Percentiles rank a stretch among this genome's conserved stretches.
Conservation (phyloP, 30 jellyfish, hydroid and myxozoan genomes). For the Hydractinia symbiolongicarpus region DNA sequence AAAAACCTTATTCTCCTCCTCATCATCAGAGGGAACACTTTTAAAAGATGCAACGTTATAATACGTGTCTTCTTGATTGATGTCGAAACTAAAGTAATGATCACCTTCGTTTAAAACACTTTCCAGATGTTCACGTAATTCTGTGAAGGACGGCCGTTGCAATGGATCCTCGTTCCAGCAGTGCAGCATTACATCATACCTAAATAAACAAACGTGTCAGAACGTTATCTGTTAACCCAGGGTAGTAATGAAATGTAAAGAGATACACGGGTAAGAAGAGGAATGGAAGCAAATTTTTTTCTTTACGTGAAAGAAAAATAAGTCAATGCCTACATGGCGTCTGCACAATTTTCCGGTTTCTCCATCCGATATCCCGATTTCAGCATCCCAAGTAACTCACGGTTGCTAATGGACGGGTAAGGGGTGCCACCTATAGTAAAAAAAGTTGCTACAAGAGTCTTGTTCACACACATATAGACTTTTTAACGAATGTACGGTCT, state of each 20-base stretch:
- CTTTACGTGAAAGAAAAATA: background rate
- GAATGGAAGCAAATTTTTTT: background rate
- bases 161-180: constrained; percentile 95
- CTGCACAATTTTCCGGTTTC: constrained; percentile 84
- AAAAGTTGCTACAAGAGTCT: too few species aligned
- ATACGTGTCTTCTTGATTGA: constrained; percentile 61
- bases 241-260: background rate
- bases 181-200: constrained; percentile 82
- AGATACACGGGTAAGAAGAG: background rate
- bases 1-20: background rate
- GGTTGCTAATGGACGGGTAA: constrained; percentile 64
- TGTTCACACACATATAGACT: too few species aligned
- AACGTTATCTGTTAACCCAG: too few species aligned
- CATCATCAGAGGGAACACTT: constrained; percentile 46
- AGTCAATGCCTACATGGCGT: constrained; percentile 48
- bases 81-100: constrained; percentile 63
- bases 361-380: constrained; percentile 76
- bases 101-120: constrained; percentile 65
- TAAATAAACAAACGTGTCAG: background rate
- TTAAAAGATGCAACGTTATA: constrained; percentile 91
- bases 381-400: constrained; percentile 43
- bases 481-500: too few species aligned
- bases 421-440: constrained; percentile 79
- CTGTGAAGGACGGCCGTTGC: constrained; percentile 90
- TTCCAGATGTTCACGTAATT: constrained; percentile 62